Evolutionary conservation across 2,888 invertebrate genomes (phyloP).

Genomic region (Euphydryas editha): DNA sequence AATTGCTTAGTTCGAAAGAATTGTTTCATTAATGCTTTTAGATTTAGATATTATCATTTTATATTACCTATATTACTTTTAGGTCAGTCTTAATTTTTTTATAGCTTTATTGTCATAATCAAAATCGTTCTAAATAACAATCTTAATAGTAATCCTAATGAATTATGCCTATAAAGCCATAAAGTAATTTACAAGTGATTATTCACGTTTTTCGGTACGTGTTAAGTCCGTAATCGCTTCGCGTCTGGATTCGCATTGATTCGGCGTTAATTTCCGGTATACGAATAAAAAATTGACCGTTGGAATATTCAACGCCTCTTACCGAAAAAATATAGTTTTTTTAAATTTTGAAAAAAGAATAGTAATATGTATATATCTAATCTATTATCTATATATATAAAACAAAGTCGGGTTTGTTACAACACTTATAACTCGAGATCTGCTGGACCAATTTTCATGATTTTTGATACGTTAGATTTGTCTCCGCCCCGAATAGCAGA

Average conservation of each 20-base stretch:
- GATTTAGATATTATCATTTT: too few species aligned
- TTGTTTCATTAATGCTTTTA: too few species aligned
- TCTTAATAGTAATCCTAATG: not conserved
- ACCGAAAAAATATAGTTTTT: too few species aligned
- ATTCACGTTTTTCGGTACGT: constrained; percentile 8
- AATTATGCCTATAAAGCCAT: not conserved
- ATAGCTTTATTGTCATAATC: not conserved
- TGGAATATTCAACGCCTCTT: constrained; percentile 34
- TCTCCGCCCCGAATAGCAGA: too few species aligned
- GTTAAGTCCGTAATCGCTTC: constrained; percentile 44
- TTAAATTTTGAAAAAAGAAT: too few species aligned
- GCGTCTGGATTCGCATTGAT: constrained; percentile 57
- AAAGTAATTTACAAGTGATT: constrained; percentile 5
- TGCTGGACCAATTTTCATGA: too few species aligned
- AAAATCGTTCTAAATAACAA: not conserved
- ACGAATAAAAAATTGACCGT: constrained; percentile 61
- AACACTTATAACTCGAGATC: too few species aligned
- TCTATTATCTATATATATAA: too few species aligned
- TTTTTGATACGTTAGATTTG: too few species aligned
- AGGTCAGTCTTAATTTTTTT: not conserved
- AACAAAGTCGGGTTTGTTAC: too few species aligned
- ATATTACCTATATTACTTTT: too few species aligned
- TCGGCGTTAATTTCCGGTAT: constrained; percentile 64
- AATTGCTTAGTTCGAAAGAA: not conserved
- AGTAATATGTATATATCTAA: too few species aligned